Base-by-base conservation (phyloP, 2,113 vertebrate genomes). In the Eleginops maclovinus region DNA sequence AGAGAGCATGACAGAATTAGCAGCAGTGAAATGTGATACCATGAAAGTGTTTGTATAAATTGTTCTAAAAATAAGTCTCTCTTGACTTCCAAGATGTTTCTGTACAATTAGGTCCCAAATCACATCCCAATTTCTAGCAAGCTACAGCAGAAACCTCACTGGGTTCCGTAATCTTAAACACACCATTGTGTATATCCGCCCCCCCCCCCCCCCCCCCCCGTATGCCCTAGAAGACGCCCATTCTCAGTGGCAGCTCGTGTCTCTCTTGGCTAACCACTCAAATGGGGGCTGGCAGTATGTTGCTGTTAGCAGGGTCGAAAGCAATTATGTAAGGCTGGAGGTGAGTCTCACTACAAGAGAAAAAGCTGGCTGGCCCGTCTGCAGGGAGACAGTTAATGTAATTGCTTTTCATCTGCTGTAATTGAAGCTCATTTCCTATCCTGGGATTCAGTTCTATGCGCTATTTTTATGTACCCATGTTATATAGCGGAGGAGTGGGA, bases 331-430 rank as follows among this genome's bases (percentile, higher is more conserved):
- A 56, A 84, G 82, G 77, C 84, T 84, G 75, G 79, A 90, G 92
- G 90, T 91, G 81, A 88, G 84, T 85, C 67, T 60, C 75, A 22
- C 56, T 59, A 58, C 67, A 79, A 55, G 77, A 85, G 80, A 21
- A 79, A 75, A 77, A 79, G 75, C 85, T 77, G 71, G 53, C 85
- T 77, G 59, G 56, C 71, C 54, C 22, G 22, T 89, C 91, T 68
- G 21, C 59, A 71, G 90, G 87, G 91, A 87, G 79, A 80, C 74
- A 72, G 85, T 91, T 90, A 81, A 88, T 93, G 90, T 93, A 91
- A 92, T 93, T 93, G 87, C 86, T 88, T 88, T 89, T 91, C 83
- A 91, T 89, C 83, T 43, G 71, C 88, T 87, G 91, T 92, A 93
- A 92, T 88, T 91, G 90, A 91, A 87, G 86, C 88, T 82, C 85